Evolutionary conservation across 2,113 vertebrate species (phyloP), one percentile per base, ranked within the genome.

Genomic region (Bucco capensis): DNA sequence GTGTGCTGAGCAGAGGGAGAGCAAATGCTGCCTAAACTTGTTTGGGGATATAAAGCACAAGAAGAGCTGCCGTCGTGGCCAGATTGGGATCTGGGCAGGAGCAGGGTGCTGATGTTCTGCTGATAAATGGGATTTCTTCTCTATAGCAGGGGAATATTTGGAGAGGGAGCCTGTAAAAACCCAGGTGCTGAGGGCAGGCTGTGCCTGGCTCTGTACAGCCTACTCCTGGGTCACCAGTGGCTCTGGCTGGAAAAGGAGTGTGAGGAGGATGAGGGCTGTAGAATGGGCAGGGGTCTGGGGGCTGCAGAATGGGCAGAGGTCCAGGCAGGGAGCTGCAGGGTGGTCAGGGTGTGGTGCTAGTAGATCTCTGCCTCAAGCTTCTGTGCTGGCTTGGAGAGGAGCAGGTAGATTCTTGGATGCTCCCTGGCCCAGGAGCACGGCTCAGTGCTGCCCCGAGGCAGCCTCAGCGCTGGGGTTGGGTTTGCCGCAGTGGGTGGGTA

Each of bases 101-200:
- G 44, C 0, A 0, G 12, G 18, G 3, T 8, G 51, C 57, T 47
- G 57, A 21, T 19, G 24, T 5, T 65, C 3, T 70, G 17, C 31
- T 14, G 14, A 37, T 75, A 78, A 64, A 67, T 0, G 1, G 2
- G 31, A 46, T 64, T 81, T 82, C 13, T 78, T 56, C 8, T 35
- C 30, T 12, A 27, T 14, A 54, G 38, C 28, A 80, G 27, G 46
- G 7, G 9, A 13, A 70, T 11, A 2, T 21, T 9, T 19, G 3
- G 11, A 23, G 12, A 3, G 2, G 23, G 13, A 2, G 2, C 22
- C 40, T 44, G 44, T 15, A 72, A 50, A 49, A 71, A 16, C 1
- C 2, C 49, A 12, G 47, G 19, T 14, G 22, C 30, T 0, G 23
- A 65, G 56, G 0, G 0, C 27, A 58, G 38, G 42, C 42, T 58